Evolutionary conservation across 2,888 invertebrate genomes (phyloP).

Genomic region (Ectropis crepuscularia): DNA sequence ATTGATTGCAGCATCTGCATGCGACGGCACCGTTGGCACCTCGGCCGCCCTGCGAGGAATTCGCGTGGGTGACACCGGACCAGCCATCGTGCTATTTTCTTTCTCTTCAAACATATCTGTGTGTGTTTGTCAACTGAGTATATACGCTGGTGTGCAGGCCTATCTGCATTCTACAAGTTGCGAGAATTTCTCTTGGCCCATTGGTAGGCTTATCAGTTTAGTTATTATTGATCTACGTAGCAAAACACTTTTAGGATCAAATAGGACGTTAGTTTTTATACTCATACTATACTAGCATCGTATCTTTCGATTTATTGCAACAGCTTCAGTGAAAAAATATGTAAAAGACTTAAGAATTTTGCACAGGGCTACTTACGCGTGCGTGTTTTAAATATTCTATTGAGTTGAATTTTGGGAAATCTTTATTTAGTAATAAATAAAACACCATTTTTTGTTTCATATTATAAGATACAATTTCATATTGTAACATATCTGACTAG

Average conservation of each 20-base stretch:
- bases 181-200: conserved; percentile 27
- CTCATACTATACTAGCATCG: too few species aligned
- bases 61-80: conserved; percentile 69
- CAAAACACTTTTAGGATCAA: background rate
- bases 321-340: too few species aligned
- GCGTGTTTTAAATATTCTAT: too few species aligned
- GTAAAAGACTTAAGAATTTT: too few species aligned
- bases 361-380: too few species aligned
- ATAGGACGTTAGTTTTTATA: too few species aligned
- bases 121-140: conserved; percentile 13
- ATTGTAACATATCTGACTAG: too few species aligned
- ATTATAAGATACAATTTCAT: too few species aligned
- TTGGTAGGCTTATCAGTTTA: conserved; percentile 9
- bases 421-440: too few species aligned
- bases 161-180: conserved; percentile 30
- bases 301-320: too few species aligned
- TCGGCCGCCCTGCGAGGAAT: conserved; percentile 64
- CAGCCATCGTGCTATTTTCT: conserved; percentile 58
- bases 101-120: conserved; percentile 46
- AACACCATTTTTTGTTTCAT: too few species aligned
- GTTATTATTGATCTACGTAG: background rate
- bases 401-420: too few species aligned
- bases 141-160: conserved; percentile 18
- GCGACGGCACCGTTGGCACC: conserved; percentile 39
- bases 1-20: conserved; percentile 38